Base-by-base conservation (phyloP, 2,797 vertebrate genomes). In the Eupleurogrammus muticus region DNA sequence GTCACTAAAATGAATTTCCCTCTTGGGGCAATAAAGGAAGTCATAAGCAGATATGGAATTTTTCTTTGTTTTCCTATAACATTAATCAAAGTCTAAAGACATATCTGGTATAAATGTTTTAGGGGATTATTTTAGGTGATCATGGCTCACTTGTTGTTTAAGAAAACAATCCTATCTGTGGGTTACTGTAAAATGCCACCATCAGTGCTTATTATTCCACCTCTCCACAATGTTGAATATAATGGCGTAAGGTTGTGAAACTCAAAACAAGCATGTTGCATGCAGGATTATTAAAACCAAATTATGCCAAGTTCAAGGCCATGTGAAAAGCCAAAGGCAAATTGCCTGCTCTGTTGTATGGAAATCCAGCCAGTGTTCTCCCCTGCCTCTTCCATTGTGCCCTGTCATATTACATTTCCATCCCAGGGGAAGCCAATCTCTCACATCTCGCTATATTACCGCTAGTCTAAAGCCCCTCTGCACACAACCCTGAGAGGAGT, bases 331-430 rank as follows among this genome's bases (percentile, higher is more conserved):
- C 75, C 54, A 17, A 19, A 9, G 77, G 80, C 70, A 19, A 46
- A 46, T 68, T 67, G 48, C 59, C 68, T 59, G 35, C 46, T 73
- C 46, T 46, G 35, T 68, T 71, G 42, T 78, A 32, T 42, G 56
- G 59, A 79, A 61, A 79, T 52, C 57, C 60, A 61, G 57, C 68
- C 55, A 51, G 34, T 32, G 8, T 23, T 24, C 65, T 47, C 24
- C 51, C 49, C 46, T 71, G 73, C 40, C 75, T 81, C 32, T 52
- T 79, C 66, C 62, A 57, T 75, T 78, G 73, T 77, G 63, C 67
- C 66, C 79, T 81, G 84, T 90, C 81, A 75, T 75, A 64, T 87
- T 81, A 53, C 75, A 88, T 90, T 79, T 83, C 58, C 66, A 56
- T 89, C 75, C 73, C 32, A 32, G 20, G 73, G 48, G 75, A 82